These are phyloP conservation scores for Rhagonycha lutea DNA, from an alignment of 2,888 invertebrate species.

Conservation along the genomic window DNA sequence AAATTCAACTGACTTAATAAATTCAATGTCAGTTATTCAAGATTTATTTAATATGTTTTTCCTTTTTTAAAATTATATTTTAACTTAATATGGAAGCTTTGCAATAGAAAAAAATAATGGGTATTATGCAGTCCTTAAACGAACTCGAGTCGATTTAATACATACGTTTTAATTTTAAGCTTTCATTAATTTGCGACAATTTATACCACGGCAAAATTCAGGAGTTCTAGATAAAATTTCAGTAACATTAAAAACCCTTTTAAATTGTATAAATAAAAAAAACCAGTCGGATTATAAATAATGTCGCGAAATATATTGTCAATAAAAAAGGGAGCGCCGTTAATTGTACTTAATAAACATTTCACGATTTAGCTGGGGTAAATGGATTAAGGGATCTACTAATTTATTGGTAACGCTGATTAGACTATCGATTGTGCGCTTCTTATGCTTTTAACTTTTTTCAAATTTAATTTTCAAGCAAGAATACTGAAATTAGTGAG, in stretches of 20 bases:
- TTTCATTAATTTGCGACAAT: background rate
- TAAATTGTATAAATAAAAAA: background rate
- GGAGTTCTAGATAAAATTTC: background rate
- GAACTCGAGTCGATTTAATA: background rate
- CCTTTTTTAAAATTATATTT: no score
- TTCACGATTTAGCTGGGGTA: conserved; percentile 29
- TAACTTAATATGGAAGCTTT: background rate
- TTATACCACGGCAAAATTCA: background rate
- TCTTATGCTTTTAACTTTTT: conserved; percentile 5
- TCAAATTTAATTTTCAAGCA: background rate
- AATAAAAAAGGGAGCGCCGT: conserved; percentile 26
- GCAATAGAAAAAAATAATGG: no score
- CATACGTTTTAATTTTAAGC: background rate
- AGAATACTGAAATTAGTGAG: background rate
- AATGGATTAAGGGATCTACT: conserved; percentile 30
- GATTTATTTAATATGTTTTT: background rate
- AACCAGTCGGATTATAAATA: conserved; percentile 10
- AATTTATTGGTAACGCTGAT: conserved; percentile 27
- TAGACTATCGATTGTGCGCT: conserved; percentile 24
- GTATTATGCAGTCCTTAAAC: background rate
- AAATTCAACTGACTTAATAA: background rate
- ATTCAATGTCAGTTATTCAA: background rate
- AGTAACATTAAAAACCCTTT: background rate
- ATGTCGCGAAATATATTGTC: conserved; percentile 20
- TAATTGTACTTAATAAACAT: conserved; percentile 31